Percentiles rank a stretch among this genome's conserved stretches.
These are phyloP conservation scores for Crotalus viridis DNA, from an alignment of 2,113 vertebrate species.

Conservation along the genomic window DNA sequence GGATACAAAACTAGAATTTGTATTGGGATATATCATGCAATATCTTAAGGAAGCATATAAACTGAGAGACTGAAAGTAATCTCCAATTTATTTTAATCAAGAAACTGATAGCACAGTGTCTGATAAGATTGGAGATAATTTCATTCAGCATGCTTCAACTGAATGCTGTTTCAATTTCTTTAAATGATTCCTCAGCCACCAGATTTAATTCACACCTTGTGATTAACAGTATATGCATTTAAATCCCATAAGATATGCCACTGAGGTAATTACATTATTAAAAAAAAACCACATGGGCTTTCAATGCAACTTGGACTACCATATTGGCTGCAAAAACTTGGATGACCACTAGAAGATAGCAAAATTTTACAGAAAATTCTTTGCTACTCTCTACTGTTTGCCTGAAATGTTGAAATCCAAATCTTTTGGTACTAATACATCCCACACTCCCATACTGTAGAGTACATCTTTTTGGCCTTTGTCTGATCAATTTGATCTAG, in stretches of 20 bases:
- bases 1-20: not conserved
- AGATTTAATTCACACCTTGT: not conserved
- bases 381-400: not conserved
- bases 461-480: not conserved
- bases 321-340: not conserved
- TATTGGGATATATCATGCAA: not conserved
- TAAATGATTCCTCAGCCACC: not conserved
- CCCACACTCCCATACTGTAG: not conserved
- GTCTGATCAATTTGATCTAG: not conserved
- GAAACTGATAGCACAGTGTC: not conserved
- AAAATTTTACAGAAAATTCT: not conserved
- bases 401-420: not conserved
- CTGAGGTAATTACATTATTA: not conserved
- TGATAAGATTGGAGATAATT: not conserved
- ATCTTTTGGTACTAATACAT: not conserved
- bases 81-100: constrained; percentile 3
- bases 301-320: not conserved
- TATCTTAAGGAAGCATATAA: not conserved
- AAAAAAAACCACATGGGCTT: not conserved
- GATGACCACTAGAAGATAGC: not conserved
- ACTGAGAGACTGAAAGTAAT: not conserved
- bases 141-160: not conserved
- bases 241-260: not conserved
- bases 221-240: constrained; percentile 18
- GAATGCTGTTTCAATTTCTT: not conserved